Evolutionary conservation across 2,888 invertebrate genomes (phyloP), one percentile per base, ranked within the genome.

Genomic region (Lampropteryx suffumata): DNA sequence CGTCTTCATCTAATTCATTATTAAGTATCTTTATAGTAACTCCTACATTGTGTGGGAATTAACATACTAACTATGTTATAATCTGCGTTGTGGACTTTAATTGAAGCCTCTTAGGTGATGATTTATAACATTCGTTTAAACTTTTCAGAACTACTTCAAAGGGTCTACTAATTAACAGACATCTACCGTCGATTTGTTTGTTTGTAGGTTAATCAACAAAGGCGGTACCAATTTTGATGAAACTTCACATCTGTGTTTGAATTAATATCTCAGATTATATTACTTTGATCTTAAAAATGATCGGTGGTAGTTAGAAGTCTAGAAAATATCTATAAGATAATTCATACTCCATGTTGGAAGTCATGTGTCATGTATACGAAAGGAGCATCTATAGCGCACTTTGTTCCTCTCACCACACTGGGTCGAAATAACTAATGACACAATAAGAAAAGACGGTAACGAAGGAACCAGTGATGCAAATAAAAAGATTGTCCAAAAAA

Each of bases 71-170:
- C 29, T 48, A 11, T 36, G 24, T 11, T 1, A 1, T 42, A 17
- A 12, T 33, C 42, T 49, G n/a, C n/a, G 21, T 27, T 50, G 50
- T 45, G 45, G 50, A 43, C 40, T 44, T 43, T 41, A 51, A 57
- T 57, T 57, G 54, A 46, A 8, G 40, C 37, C 41, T 40, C 39
- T 43, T 57, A 48, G 28, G 46, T 26, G 54, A 56, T 52, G 49
- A 49, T 54, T 54, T 51, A 57, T 57, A 42, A 53, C 53, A 40
- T 40, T 30, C 29, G 6, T 32, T 30, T 17, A 13, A 45, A 45
- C 12, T n/a, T n/a, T n/a, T n/a, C n/a, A n/a, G 28, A 43, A 30
- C 43, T 37, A 33, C 45, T 40, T 40, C 34, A 50, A 50, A 50
- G 50, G 21, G 17, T 12, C 33, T 39, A 21, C 28, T 50, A 34